These are phyloP conservation scores for Puffinus mauretanicus DNA, from an alignment of 2,113 vertebrate genomes.

Conservation along the genomic window DNA sequence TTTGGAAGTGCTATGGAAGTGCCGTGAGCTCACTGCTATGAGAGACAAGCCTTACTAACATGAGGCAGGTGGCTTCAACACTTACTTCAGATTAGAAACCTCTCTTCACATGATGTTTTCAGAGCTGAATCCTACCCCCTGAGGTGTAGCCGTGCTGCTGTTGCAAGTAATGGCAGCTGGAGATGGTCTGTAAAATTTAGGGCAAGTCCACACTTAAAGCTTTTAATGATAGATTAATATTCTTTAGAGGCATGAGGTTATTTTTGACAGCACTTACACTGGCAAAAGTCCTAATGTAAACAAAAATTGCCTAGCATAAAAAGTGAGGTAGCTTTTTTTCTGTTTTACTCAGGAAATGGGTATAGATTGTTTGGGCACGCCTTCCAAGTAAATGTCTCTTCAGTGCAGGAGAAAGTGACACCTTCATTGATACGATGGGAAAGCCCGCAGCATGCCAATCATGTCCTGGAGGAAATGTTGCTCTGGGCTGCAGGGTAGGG, in stretches of 20 bases:
- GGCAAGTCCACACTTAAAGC: neutral
- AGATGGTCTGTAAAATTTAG: neutral
- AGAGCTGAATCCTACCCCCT: neutral
- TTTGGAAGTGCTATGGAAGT: neutral
- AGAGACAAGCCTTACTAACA: neutral
- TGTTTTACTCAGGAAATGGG: neutral
- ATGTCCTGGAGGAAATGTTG: neutral
- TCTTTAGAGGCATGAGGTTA: neutral
- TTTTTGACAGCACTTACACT: neutral
- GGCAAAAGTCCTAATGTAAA: neutral
- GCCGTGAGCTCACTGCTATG: neutral
- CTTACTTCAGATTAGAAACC: neutral
- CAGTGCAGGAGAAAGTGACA: neutral
- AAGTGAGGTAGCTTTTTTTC: neutral
- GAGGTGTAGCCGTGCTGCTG: neutral
- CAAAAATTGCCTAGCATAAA: neutral
- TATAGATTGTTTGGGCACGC: neutral
- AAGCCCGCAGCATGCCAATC: neutral
- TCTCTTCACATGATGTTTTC: neutral
- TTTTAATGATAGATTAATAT: neutral
- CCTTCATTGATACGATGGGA: accelerated
- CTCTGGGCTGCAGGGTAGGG: neutral
- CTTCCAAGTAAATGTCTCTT: neutral
- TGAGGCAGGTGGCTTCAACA: neutral
- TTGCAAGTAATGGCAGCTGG: neutral